Conservation (phyloP, 2,797 vertebrate species). For the Glyptemys insculpta region DNA sequence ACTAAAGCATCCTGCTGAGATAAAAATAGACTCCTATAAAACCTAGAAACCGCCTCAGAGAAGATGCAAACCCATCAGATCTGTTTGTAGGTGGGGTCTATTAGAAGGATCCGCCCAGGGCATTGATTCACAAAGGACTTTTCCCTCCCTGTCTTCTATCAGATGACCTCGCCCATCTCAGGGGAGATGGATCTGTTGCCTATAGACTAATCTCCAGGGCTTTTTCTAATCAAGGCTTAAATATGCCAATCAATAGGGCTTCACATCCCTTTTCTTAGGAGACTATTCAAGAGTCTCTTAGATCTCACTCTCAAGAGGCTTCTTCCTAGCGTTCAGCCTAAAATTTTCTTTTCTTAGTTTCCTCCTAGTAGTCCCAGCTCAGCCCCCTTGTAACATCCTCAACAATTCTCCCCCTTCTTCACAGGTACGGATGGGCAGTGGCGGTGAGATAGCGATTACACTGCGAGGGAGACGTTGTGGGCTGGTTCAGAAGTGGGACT, state of each 20-base stretch:
- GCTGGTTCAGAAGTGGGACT: background rate
- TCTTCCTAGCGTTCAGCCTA: background rate
- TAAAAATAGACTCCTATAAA: accelerated
- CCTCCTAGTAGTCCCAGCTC: background rate
- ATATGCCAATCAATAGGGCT: background rate
- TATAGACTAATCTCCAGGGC: background rate
- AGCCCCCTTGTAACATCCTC: background rate
- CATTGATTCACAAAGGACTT: background rate
- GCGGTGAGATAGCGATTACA: background rate
- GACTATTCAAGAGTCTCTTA: background rate
- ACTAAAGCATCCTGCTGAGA: accelerated
- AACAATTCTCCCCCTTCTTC: background rate
- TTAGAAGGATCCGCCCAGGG: background rate
- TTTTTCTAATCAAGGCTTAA: background rate
- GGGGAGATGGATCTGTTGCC: background rate
- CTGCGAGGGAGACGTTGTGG: background rate
- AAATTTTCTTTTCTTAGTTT: background rate
- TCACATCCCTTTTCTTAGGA: background rate
- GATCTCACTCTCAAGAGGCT: background rate
- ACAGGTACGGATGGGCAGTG: background rate
- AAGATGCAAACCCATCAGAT: background rate
- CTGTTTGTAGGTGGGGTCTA: background rate
- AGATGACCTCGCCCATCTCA: background rate
- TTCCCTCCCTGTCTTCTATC: background rate
- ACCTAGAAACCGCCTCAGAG: accelerated